Conservation (phyloP, 2,888 invertebrate species). For the Lepas anatifera region DNA sequence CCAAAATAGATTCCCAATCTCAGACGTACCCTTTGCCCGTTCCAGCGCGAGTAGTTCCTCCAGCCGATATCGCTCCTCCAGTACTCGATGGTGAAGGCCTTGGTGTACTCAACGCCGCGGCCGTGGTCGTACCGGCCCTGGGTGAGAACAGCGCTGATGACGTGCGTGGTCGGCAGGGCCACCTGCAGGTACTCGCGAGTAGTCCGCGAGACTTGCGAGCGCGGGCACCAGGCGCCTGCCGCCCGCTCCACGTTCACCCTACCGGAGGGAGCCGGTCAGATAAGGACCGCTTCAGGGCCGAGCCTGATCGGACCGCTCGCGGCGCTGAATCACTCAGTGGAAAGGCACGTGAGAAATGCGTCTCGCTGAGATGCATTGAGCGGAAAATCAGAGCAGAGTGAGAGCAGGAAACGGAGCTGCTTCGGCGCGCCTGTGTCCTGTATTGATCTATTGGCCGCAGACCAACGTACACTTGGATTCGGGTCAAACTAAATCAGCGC, state of each 20-base stretch:
- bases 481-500: too few relatives aligned
- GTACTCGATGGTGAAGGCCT: conserved; percentile 69
- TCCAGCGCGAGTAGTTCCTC: conserved; percentile 7
- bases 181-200: conserved; percentile 43
- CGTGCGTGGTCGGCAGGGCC: conserved; percentile 19
- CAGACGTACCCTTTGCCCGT: background rate
- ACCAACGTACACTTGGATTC: too few relatives aligned
- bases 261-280: conserved; percentile 27
- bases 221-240: conserved; percentile 88
- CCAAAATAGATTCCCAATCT: too few relatives aligned
- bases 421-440: too few relatives aligned
- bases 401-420: too few relatives aligned
- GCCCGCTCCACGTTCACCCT: conserved; percentile 69
- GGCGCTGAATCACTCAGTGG: too few relatives aligned
- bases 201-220: conserved; percentile 37
- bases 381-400: background rate
- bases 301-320: background rate
- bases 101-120: conserved; percentile 74
- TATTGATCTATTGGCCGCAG: too few relatives aligned
- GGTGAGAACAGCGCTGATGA: conserved; percentile 33
- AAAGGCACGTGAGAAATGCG: too few relatives aligned
- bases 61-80: conserved; percentile 53
- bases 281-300: background rate
- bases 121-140: conserved; percentile 89
- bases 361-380: too few relatives aligned